These are phyloP conservation scores for Tinea semifulvella DNA, from an alignment of 2,888 invertebrate species.

Conservation along the genomic window DNA sequence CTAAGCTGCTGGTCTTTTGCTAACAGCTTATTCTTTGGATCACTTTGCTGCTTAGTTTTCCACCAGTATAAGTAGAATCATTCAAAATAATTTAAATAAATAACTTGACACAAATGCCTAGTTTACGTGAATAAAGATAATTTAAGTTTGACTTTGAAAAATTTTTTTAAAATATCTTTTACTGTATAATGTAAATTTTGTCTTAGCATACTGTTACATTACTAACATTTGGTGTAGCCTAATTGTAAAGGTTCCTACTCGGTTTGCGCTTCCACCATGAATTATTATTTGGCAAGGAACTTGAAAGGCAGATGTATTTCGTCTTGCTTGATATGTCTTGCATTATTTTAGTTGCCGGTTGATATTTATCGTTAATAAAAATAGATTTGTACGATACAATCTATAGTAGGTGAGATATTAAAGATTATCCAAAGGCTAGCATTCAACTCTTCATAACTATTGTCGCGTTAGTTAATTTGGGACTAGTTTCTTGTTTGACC, in stretches of 20 bases:
- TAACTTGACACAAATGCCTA: no score
- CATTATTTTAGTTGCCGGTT: constrained; percentile 11
- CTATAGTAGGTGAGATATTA: neutral
- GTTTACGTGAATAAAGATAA: no score
- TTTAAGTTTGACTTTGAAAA: no score
- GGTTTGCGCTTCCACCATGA: constrained; percentile 6
- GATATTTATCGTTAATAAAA: constrained; percentile 12
- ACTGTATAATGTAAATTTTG: no score
- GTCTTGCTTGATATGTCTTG: constrained; percentile 13
- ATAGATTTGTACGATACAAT: constrained; percentile 7
- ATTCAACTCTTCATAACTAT: neutral
- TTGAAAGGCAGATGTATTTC: constrained; percentile 9
- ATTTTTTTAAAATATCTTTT: no score
- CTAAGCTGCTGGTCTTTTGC: no score
- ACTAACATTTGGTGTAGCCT: neutral
- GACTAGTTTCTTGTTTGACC: no score
- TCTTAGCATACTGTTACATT: neutral
- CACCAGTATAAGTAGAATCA: no score
- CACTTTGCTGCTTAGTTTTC: no score
- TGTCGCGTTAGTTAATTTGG: no score
- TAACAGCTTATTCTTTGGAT: no score
- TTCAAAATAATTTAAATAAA: no score
- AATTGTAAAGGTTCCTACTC: neutral
- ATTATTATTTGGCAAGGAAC: constrained; percentile 12
- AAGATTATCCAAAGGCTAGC: constrained; percentile 7